phyloP scores from a whole-genome alignment of 1,140 invertebrate genomes.

The Uloborus diversus region DNA sequence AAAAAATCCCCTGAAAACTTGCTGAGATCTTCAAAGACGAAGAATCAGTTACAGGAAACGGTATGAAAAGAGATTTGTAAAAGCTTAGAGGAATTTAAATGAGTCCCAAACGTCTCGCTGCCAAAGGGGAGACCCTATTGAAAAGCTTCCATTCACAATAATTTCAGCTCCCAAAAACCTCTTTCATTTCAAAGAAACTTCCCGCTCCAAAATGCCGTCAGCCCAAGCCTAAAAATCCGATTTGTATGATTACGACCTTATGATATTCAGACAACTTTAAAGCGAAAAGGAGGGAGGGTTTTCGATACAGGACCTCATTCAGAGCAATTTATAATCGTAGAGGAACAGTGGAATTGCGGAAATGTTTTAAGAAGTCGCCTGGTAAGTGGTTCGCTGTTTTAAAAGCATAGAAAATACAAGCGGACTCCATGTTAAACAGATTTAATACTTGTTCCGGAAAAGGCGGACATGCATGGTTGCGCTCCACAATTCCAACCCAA shows the following conservation, averaged over 20 bases:
- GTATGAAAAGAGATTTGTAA: neutral
- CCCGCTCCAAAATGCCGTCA: too few relatives aligned
- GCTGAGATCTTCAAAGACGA: too few relatives aligned
- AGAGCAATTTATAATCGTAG: neutral
- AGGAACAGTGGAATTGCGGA: neutral
- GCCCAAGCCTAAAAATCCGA: neutral
- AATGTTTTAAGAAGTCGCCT: neutral
- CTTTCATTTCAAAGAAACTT: neutral
- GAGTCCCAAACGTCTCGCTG: neutral
- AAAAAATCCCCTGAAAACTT: too few relatives aligned
- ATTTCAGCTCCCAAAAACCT: neutral
- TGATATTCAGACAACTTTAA: neutral
- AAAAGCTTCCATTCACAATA: neutral
- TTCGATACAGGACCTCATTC: neutral
- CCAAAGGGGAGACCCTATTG: neutral
- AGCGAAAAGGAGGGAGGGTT: too few relatives aligned
- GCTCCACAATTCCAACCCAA: too few relatives aligned
- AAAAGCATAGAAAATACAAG: neutral
- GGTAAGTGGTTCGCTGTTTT: neutral
- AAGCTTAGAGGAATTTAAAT: neutral
- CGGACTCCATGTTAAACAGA: neutral
- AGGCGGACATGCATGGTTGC: too few relatives aligned
- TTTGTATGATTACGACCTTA: constrained; percentile 12
- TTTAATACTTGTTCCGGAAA: too few relatives aligned
- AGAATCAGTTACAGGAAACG: too few relatives aligned